phyloP scores from a whole-genome alignment of 1,140 invertebrate genomes.

The Ericerus pela region DNA sequence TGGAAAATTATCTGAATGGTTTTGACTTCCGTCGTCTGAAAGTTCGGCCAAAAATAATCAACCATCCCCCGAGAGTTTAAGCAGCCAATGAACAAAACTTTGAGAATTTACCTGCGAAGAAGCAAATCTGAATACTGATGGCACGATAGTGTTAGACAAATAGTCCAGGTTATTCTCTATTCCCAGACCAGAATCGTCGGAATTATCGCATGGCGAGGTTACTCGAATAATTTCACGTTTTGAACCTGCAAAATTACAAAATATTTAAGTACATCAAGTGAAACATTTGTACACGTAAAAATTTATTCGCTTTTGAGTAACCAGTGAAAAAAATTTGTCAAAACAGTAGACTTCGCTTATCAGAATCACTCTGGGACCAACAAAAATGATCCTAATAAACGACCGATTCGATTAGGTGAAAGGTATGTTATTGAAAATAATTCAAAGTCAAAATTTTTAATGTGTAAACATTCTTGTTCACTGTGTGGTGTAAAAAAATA shows the following conservation, averaged over 20 bases:
- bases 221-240: conserved; percentile 15
- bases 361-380: background rate
- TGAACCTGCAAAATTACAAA: background rate
- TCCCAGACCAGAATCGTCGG: conserved; percentile 67
- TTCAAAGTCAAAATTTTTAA: no score
- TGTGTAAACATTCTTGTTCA: no score
- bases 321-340: background rate
- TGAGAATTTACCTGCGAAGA: background rate
- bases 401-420: background rate
- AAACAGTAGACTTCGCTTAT: background rate
- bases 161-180: conserved; percentile 41
- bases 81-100: no score
- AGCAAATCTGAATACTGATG: conserved; percentile 6
- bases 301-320: background rate
- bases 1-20: no score
- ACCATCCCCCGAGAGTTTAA: no score
- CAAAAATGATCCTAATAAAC: background rate
- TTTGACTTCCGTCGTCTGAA: no score
- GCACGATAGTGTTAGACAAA: background rate
- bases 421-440: background rate
- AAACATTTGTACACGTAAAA: background rate
- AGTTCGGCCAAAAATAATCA: no score
- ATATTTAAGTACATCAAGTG: background rate
- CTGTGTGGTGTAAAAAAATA: no score
- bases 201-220: conserved; percentile 49